Percentiles rank a stretch among this genome's conserved stretches.
These are phyloP conservation scores for Saimiri boliviensis DNA, from an alignment of 2,113 vertebrate genomes.

Conservation along the genomic window DNA sequence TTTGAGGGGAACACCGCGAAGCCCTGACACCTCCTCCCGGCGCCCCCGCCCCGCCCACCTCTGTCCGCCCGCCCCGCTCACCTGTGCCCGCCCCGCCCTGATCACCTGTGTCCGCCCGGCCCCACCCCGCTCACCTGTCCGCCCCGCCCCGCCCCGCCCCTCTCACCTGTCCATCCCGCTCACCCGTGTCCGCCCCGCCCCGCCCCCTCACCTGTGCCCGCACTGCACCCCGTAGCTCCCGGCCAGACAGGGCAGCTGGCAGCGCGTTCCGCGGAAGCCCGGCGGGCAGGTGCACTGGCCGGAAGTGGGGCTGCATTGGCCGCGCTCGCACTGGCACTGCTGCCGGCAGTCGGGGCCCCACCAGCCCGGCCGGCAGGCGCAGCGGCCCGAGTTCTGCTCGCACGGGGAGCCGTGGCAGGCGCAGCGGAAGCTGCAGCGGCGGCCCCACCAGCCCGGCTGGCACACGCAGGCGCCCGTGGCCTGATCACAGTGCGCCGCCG, in stretches of 20 bases:
- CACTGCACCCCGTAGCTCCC: constrained; percentile 90
- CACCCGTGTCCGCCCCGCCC: too few relatives aligned
- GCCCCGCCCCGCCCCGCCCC: too few relatives aligned
- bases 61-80: accelerated
- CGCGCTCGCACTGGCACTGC: constrained; percentile 87
- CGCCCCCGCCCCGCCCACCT: accelerated
- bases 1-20: not conserved
- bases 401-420: constrained; percentile 89
- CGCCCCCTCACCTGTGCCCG: too few relatives aligned
- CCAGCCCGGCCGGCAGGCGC: constrained; percentile 86
- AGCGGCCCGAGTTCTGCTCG: constrained; percentile 86
- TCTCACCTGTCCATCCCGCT: not conserved
- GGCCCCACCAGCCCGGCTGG: constrained; percentile 88
- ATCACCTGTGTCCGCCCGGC: too few relatives aligned
- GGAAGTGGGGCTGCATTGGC: constrained; percentile 80
- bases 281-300: constrained; percentile 89
- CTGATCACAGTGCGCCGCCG: constrained; percentile 85
- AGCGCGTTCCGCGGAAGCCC: constrained; percentile 87
- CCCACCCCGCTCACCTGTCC: too few relatives aligned
- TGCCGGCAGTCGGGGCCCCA: constrained; percentile 89
- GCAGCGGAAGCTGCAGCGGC: constrained; percentile 87
- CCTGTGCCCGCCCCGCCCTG: accelerated
- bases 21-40: not conserved
- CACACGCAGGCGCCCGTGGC: constrained; percentile 89
- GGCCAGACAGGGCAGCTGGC: constrained; percentile 83